These are phyloP conservation scores for Alcis repandata DNA, from an alignment of 2,888 invertebrate species.

Conservation along the genomic window DNA sequence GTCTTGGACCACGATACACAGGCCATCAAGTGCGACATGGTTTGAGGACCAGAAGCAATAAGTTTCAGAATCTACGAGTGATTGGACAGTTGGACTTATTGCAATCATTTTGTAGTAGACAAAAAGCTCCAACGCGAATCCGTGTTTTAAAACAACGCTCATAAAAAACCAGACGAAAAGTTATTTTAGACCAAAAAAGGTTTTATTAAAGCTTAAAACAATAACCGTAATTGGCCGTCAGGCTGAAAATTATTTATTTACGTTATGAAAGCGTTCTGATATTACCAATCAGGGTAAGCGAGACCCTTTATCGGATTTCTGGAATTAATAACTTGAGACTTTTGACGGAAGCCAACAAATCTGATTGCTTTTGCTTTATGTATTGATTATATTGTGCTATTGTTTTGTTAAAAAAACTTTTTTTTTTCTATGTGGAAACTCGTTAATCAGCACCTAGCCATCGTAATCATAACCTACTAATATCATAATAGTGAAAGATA, in stretches of 20 bases:
- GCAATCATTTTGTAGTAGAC: not conserved
- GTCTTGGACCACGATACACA: too few species aligned
- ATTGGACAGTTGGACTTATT: not conserved
- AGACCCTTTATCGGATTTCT: slow-evolving; percentile 45
- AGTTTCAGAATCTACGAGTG: too few species aligned
- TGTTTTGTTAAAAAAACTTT: too few species aligned
- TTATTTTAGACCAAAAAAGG: not conserved
- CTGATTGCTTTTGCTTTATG: too few species aligned
- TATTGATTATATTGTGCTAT: too few species aligned
- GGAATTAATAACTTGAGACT: slow-evolving; percentile 48
- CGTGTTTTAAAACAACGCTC: not conserved
- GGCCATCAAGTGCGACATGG: too few species aligned
- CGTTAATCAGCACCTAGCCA: too few species aligned
- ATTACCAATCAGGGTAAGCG: slow-evolving; percentile 47
- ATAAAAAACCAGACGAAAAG: slow-evolving; percentile 2
- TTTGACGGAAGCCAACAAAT: slow-evolving; percentile 54
- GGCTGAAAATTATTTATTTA: slow-evolving; percentile 30
- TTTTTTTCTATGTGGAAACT: too few species aligned
- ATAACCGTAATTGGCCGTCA: slow-evolving; percentile 6
- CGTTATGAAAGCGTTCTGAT: slow-evolving; percentile 42
- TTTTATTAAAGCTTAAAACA: slow-evolving; percentile 3
- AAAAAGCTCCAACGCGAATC: not conserved
- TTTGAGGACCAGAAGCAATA: too few species aligned
- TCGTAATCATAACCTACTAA: too few species aligned
- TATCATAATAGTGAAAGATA: too few species aligned